Base-by-base conservation (phyloP, 2,888 invertebrate genomes). In the Siphlonurus alternatus region DNA sequence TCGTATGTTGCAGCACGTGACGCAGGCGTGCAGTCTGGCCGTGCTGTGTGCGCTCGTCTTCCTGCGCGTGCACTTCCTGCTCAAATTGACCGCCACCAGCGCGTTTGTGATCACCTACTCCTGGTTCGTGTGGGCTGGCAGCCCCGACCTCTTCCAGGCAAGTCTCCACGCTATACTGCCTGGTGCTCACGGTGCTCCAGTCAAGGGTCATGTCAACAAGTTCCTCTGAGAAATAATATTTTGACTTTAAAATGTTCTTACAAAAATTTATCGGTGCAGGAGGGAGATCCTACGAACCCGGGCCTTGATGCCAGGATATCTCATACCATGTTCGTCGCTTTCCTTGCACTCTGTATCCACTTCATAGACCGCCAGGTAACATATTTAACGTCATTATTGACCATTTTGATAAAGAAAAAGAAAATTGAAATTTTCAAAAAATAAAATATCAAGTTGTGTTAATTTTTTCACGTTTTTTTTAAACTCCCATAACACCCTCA, bases 301-400 rank as follows among this genome's bases (percentile, higher is more conserved):
- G 80, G 80, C 7, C 73, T 91, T 63, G 81, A 83, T 69, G 80
- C 89, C 0, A 80, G 84, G 71, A 74, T 86, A 25, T 84, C 88
- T 0, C 92, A 92, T 71, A 81, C 88, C 3, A 76, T 93, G 65
- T 84, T 85, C 59, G 81, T 93, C 2, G 73, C 85, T 0, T 86
- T 89, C 66, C 80, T 92, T 25, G 83, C 88, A 19, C 75, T 89
- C 25, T 87, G 89, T 1, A 79, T 94, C 22, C 90, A 92, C 73
- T 80, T 91, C 69, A 85, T 93, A 69, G 93, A 94, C 74, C 82
- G 94, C 71, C 93, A 93, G 74, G 83, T 82, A n/a, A n/a, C n/a
- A n/a, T n/a, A n/a, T n/a, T n/a, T n/a, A n/a, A n/a, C n/a, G n/a
- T n/a, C n/a, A n/a, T n/a, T n/a, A n/a, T n/a, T n/a, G n/a, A n/a